Evolutionary conservation across 2,797 vertebrate species (phyloP), one percentile per base, ranked within the genome.

Genomic region (Acestrorhynchus altus): DNA sequence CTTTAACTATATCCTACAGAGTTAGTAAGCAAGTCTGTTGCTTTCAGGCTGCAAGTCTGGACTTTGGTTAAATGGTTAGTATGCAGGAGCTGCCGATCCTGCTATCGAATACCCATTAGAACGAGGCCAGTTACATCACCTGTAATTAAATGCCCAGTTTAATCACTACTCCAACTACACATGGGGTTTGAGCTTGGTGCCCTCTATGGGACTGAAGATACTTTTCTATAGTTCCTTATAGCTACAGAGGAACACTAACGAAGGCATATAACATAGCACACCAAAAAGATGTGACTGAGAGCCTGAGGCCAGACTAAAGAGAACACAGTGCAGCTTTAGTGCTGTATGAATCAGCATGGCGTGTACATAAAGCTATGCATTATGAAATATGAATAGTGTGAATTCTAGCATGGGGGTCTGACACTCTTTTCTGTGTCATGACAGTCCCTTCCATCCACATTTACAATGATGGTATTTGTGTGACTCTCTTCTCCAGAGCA

Each of bases 81-180:
- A 2, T 69, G 31, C 47, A 59, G 24, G 24, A 46, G 39, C 35
- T 72, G 56, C 26, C 63, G 49, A 78, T 72, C 42, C 42, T 66
- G 10, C 20, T 24, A 47, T 54, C 39, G 11, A 74, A 74, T 24
- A 80, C 39, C 20, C 11, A 63, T 75, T 28, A 18, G 31, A 80
- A 61, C 26, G 46, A 70, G 40, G 39, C 64, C 60, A 26, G 28
- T 70, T 44, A 69, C 49, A 68, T 77, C 52, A 64, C 70, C 66
- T 77, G 71, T 78, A 80, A 79, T 84, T 81, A 84, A 80, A 72
- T 57, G 71, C 66, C 72, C 26, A 2, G 60, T 80, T 84, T 82
- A 84, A 82, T 82, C 77, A 81, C 74, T 70, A 59, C 59, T 78
- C 8, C 28, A 73, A 35, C 57, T 68, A 75, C 77, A 74, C 54